phyloP scores from a whole-genome alignment of 2,113 vertebrate genomes.

The Oplegnathus fasciatus region DNA sequence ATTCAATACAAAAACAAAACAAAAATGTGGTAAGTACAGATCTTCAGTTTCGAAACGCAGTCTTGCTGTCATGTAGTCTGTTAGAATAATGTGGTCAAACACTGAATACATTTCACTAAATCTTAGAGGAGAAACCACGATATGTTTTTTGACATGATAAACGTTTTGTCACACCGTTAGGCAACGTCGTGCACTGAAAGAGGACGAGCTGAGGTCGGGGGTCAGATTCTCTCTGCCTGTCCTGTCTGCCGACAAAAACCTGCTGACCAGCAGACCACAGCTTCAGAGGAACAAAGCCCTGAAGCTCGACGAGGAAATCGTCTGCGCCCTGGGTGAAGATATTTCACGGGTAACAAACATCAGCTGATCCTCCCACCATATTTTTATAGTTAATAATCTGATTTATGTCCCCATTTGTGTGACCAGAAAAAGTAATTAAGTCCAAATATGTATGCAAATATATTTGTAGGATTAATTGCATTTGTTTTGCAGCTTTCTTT shows the following conservation, averaged over 20 bases:
- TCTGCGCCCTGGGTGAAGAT: slow-evolving; percentile 1
- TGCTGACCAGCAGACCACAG: not conserved
- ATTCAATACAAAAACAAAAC: not conserved
- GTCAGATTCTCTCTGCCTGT: slow-evolving; percentile 14
- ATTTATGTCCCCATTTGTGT: not conserved
- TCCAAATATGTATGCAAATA: not conserved
- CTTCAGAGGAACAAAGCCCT: not conserved
- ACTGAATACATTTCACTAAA: not conserved
- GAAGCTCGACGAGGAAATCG: not conserved
- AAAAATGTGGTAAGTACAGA: slow-evolving; percentile 42
- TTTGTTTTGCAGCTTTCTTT: not conserved
- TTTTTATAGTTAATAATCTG: not conserved
- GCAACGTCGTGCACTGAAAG: not conserved
- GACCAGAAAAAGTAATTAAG: not conserved
- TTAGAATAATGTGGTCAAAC: not conserved
- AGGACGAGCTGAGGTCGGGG: slow-evolving; percentile 2
- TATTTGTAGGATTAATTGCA: not conserved
- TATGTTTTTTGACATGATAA: not conserved
- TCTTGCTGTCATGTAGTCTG: not conserved
- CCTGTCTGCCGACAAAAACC: not conserved
- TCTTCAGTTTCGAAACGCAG: not conserved
- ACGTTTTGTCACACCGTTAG: slow-evolving; percentile 14
- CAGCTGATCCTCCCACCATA: not conserved
- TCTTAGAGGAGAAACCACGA: not conserved
- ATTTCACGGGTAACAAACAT: slow-evolving; percentile 21